These are phyloP conservation scores for Lordiphosa andalusiaca DNA, from an alignment of 2,888 invertebrate genomes.

Conservation along the genomic window DNA sequence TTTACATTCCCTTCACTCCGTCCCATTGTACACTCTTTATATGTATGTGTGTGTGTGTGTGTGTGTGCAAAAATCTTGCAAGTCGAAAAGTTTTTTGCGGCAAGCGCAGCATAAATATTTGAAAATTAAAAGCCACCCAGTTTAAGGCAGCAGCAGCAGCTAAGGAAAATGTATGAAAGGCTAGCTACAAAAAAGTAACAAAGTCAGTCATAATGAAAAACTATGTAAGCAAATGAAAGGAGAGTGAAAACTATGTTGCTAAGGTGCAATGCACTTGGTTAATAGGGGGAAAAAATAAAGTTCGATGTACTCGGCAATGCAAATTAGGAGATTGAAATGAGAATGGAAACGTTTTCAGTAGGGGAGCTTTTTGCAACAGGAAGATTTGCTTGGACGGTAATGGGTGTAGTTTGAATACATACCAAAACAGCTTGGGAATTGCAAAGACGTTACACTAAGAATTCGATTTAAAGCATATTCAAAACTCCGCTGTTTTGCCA, in stretches of 20 bases:
- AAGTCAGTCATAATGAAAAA: slow-evolving; percentile 7
- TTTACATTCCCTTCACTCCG: background rate
- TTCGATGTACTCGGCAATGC: too few species aligned
- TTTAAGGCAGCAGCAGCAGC: slow-evolving; percentile 3
- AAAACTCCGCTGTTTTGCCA: too few species aligned
- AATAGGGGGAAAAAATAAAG: too few species aligned
- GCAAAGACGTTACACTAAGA: too few species aligned
- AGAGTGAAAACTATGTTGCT: background rate
- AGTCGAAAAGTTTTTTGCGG: slow-evolving; percentile 38
- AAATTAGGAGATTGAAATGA: too few species aligned
- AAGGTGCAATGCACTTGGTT: too few species aligned
- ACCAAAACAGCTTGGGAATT: too few species aligned
- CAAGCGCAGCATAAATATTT: slow-evolving; percentile 60
- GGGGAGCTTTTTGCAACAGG: too few species aligned
- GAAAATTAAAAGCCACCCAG: slow-evolving; percentile 52
- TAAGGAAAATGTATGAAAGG: slow-evolving; percentile 32
- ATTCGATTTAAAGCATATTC: too few species aligned
- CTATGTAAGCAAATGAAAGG: slow-evolving; percentile 2
- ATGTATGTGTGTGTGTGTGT: slow-evolving; percentile 7
- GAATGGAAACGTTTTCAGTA: too few species aligned
- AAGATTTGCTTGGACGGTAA: too few species aligned
- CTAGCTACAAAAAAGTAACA: slow-evolving; percentile 8
- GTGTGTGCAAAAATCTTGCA: slow-evolving; percentile 47
- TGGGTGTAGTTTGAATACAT: too few species aligned
- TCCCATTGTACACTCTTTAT: background rate